These are phyloP conservation scores for Meteorus cinctellus DNA, from an alignment of 2,888 invertebrate species.

Conservation along the genomic window DNA sequence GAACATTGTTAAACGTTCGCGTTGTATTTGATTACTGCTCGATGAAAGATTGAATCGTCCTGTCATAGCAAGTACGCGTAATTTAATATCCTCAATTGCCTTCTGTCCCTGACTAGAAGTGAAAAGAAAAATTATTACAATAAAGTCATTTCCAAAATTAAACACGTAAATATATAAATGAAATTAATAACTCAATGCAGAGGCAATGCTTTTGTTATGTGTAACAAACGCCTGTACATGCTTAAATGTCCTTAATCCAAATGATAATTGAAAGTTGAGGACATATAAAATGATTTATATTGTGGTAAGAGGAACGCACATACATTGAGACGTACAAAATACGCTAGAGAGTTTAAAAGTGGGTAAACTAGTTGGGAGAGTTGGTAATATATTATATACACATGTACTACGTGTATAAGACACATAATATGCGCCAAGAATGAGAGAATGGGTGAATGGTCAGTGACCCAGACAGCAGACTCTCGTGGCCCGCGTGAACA, in stretches of 20 bases:
- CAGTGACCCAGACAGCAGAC: constrained; percentile 63
- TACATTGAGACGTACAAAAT: not conserved
- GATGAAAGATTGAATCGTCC: constrained; percentile 66
- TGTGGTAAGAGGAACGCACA: not conserved
- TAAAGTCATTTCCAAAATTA: not conserved
- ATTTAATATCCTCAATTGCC: constrained; percentile 69
- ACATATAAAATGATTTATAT: constrained; percentile 3
- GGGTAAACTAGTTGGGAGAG: constrained; percentile 39
- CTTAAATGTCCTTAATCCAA: not conserved
- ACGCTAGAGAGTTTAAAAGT: constrained; percentile 26
- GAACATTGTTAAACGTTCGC: constrained; percentile 72
- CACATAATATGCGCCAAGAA: constrained; percentile 27
- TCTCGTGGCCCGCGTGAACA: constrained; percentile 53
- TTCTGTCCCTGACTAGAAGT: constrained; percentile 67
- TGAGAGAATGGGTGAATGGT: constrained; percentile 56
- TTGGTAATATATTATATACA: constrained; percentile 20
- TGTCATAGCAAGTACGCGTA: constrained; percentile 65
- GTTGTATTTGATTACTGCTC: constrained; percentile 65
- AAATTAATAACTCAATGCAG: not conserved
- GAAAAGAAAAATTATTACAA: constrained; percentile 39
- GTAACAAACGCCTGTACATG: not conserved
- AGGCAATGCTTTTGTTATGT: not conserved
- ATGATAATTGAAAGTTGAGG: constrained; percentile 9
- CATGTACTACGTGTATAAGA: constrained; percentile 13
- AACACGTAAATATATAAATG: not conserved